These are phyloP conservation scores for Linnaemya tessellans DNA, from an alignment of 2,888 invertebrate species.

Conservation along the genomic window DNA sequence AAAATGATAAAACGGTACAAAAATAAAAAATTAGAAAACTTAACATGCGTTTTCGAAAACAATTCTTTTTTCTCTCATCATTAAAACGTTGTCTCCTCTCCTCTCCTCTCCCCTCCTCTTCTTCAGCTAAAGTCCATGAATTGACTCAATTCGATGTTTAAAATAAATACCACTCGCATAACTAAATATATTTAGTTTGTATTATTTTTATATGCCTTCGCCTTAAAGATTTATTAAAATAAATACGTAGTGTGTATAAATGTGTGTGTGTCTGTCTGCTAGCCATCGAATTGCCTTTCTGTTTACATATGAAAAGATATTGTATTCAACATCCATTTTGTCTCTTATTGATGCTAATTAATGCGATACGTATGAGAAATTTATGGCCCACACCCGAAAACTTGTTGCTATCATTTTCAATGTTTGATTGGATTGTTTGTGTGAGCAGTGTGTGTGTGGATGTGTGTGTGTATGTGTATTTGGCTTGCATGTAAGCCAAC, in stretches of 20 bases:
- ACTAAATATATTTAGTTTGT: constrained; percentile 7
- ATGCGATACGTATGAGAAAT: constrained; percentile 82
- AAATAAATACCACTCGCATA: not conserved
- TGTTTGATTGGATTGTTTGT: constrained; percentile 19
- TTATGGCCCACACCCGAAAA: constrained; percentile 81
- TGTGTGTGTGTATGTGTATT: not conserved
- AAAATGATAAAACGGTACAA: too few relatives aligned
- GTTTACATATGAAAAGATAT: constrained; percentile 54
- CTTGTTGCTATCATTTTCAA: constrained; percentile 65
- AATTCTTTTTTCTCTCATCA: not conserved
- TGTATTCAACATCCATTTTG: constrained; percentile 69
- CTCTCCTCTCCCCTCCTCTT: not conserved
- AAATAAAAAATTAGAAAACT: too few relatives aligned
- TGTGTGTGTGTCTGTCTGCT: constrained; percentile 3
- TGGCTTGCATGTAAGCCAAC: not conserved
- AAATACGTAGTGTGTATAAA: not conserved
- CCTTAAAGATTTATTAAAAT: not conserved
- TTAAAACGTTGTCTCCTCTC: not conserved
- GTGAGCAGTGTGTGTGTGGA: not conserved
- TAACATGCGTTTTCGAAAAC: too few relatives aligned
- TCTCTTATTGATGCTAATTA: constrained; percentile 80
- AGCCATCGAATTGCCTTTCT: not conserved
- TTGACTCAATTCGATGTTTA: constrained; percentile 31
- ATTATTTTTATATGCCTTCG: not conserved
- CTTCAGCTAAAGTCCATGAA: not conserved